Evolutionary conservation across 2,888 invertebrate species (phyloP), one percentile per base, ranked within the genome.

Genomic region (Lepas anatifera): DNA sequence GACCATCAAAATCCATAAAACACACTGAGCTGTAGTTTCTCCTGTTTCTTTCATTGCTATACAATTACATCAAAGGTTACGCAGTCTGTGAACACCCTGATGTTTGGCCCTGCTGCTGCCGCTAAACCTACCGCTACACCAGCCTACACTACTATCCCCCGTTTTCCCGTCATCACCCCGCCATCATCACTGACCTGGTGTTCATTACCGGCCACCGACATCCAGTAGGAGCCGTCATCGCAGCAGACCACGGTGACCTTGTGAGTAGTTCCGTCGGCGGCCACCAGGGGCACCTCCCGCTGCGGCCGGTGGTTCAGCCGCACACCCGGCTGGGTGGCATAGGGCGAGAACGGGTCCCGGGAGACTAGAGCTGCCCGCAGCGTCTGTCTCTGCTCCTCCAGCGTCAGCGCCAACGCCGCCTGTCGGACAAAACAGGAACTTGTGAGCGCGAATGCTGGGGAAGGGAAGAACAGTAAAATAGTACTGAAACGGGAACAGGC

Each of bases 251-350:
- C 71, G n/a, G 35, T 13, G 32, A 70, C 63, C 25, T 46, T 29
- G 29, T 70, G 37, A 63, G 69, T 87, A 85, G 80, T 85, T 81
- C 68, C 39, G 27, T 85, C 85, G 43, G 85, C 82, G 72, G 84
- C 82, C 72, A 83, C 83, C n/a, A 91, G 80, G 63, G 84, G 80
- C n/a, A 90, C 81, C 70, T 78, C 78, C 72, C 85, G 84, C 25
- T 81, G 78, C 1, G 86, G 78, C 10, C 83, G 79, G 75, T 88
- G 85, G 79, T 92, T 92, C 0, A 89, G 78, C 75, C 92, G 84
- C 77, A 83, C 81, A 71, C 85, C 84, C 11, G 81, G 78, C 75
- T 84, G 83, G 0, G 82, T 77, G 0, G 80, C 78, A 77, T 89
- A 90, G 0, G 89, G 66, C 25, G 66, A 66, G 73, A 78, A 81